Evolutionary conservation across 2,888 invertebrate genomes (phyloP).

Genomic region (Hartigia nigra): DNA sequence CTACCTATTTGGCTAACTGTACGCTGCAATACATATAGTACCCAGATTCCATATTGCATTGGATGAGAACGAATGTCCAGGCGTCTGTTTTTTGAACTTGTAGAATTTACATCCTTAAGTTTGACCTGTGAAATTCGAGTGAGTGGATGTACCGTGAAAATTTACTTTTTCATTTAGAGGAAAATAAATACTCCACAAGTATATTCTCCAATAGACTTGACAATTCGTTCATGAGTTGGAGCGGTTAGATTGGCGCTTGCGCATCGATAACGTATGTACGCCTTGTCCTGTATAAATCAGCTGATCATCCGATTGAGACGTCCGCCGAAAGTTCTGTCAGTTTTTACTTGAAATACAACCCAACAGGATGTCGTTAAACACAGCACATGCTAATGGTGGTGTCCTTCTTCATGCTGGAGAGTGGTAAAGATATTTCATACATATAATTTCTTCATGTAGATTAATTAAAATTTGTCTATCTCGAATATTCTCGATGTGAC

Average conservation of each 20-base stretch:
- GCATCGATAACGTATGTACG: constrained; percentile 22
- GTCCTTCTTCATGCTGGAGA: constrained; percentile 96
- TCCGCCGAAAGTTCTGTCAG: constrained; percentile 17
- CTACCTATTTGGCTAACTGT: neutral
- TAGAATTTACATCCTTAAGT: neutral
- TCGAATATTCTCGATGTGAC: constrained; percentile 30
- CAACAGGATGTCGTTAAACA: constrained; percentile 85
- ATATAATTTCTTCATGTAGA: neutral
- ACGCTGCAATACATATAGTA: neutral
- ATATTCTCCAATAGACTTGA: neutral
- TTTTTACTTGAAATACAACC: constrained; percentile 62
- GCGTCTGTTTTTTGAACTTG: neutral
- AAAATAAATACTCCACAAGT: neutral
- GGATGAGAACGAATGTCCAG: neutral
- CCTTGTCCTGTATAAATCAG: constrained; percentile 55
- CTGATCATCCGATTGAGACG: constrained; percentile 36
- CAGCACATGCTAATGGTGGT: constrained; percentile 93
- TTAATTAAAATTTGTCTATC: constrained; percentile 3
- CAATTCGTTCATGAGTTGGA: neutral
- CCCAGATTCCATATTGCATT: neutral
- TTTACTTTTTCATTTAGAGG: constrained; percentile 16
- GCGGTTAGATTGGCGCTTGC: constrained; percentile 34
- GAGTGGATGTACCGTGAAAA: neutral
- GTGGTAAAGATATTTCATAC: constrained; percentile 76
- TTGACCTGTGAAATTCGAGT: neutral